These are phyloP conservation scores for Orius insidiosus DNA, from an alignment of 1,140 invertebrate genomes.

Conservation along the genomic window DNA sequence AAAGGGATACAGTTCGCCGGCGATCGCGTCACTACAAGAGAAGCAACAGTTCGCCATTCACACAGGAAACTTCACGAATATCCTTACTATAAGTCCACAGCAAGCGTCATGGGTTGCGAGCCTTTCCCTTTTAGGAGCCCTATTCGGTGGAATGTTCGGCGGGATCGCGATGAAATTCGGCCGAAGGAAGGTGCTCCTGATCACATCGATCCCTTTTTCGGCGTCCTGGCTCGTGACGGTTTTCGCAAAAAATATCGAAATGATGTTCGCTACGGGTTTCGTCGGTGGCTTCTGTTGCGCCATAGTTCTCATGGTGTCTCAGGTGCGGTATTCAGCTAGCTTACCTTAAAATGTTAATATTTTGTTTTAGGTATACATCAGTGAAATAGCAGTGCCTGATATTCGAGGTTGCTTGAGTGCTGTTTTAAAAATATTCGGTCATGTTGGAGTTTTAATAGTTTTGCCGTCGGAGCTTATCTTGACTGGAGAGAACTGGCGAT, in stretches of 20 bases:
- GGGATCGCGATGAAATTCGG: slow-evolving; percentile 57
- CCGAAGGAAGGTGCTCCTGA: slow-evolving; percentile 43
- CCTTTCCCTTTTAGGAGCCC: slow-evolving; percentile 48
- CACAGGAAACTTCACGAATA: slow-evolving; percentile 20
- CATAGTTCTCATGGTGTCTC: slow-evolving; percentile 58
- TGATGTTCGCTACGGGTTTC: slow-evolving; percentile 60
- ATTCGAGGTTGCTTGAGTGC: slow-evolving; percentile 71
- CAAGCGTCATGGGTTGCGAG: slow-evolving; percentile 69
- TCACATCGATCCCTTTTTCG: slow-evolving; percentile 51
- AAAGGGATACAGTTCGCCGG: slow-evolving; percentile 69
- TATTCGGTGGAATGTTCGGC: slow-evolving; percentile 57
- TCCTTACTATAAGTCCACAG: slow-evolving; percentile 49
- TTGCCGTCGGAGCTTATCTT: slow-evolving; percentile 58
- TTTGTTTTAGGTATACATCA: slow-evolving; percentile 57
- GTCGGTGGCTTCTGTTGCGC: slow-evolving; percentile 62
- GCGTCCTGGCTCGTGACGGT: slow-evolving; percentile 58
- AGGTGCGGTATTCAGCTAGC: no score
- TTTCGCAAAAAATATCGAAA: slow-evolving; percentile 50
- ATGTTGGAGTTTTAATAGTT: slow-evolving; percentile 64
- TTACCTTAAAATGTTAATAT: no score
- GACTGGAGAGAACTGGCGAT: slow-evolving; percentile 65
- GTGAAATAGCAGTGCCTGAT: slow-evolving; percentile 72
- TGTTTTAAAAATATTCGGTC: slow-evolving; percentile 66
- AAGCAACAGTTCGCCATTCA: slow-evolving; percentile 25
- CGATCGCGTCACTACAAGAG: slow-evolving; percentile 61